A percentile compares a stretch with the other conserved stretches of the same genome.
These are phyloP conservation scores for Trypoxylus dichotomus DNA, from an alignment of 1,140 invertebrate species.

Conservation along the genomic window DNA sequence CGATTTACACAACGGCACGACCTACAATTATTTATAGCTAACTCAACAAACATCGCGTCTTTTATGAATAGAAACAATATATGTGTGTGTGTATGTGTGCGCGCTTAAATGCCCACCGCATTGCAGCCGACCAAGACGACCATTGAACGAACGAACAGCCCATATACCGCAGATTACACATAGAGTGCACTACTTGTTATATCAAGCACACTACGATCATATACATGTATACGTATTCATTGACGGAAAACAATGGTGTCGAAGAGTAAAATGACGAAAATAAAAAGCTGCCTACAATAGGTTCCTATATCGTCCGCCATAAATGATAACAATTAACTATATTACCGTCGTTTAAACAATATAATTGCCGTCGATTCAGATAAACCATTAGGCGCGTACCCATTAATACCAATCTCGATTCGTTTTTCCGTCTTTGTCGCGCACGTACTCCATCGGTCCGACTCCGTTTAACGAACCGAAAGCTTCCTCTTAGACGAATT, in stretches of 20 bases:
- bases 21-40: constrained; percentile 7
- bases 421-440: constrained; percentile 33
- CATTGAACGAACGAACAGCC: neutral
- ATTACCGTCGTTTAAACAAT: constrained; percentile 20
- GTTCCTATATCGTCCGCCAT: constrained; percentile 5
- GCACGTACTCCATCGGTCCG: neutral
- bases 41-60: neutral
- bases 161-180: neutral
- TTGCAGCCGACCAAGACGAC: neutral
- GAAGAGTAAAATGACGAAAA: constrained; percentile 6
- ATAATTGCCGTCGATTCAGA: constrained; percentile 23
- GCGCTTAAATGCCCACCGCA: neutral
- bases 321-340: constrained; percentile 25
- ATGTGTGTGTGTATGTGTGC: neutral
- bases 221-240: neutral
- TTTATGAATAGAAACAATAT: neutral
- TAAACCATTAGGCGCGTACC: constrained; percentile 32
- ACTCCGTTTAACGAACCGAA: neutral
- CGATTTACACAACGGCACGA: neutral
- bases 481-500: constrained; percentile 21
- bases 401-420: constrained; percentile 37
- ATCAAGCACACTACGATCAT: neutral
- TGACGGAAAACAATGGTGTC: constrained; percentile 11
- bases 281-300: neutral
- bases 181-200: neutral